Conservation (phyloP, 1,140 invertebrate species). For the Nylanderia fulva region DNA sequence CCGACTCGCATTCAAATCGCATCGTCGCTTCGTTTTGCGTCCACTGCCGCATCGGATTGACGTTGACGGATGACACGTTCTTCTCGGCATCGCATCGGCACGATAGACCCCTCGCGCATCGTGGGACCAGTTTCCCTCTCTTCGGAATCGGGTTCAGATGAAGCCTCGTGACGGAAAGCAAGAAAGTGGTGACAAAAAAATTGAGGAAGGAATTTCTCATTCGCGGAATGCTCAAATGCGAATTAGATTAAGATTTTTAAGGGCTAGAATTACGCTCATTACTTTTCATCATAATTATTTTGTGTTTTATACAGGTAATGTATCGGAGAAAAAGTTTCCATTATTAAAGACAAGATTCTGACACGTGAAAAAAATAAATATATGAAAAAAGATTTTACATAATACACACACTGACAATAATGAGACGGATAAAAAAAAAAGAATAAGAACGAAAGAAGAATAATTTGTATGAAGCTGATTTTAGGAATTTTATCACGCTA, state of each 20-base stretch:
- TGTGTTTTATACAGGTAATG: neutral
- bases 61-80: conserved; percentile 74
- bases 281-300: neutral
- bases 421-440: neutral
- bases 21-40: conserved; percentile 74
- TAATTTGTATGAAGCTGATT: too few relatives aligned
- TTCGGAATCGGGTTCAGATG: conserved; percentile 74
- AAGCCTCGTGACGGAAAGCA: neutral
- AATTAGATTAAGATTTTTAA: neutral
- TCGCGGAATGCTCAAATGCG: neutral
- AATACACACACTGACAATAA: too few relatives aligned
- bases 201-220: neutral
- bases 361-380: neutral
- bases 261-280: neutral
- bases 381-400: neutral
- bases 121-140: conserved; percentile 64
- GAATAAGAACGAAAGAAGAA: conserved; percentile 3
- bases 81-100: conserved; percentile 38
- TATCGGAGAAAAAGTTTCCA: neutral
- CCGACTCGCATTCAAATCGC: conserved; percentile 70
- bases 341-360: neutral
- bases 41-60: conserved; percentile 65
- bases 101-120: conserved; percentile 45
- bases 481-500: conserved; percentile 63
- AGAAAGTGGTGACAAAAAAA: neutral